Evolutionary conservation across 2,888 invertebrate genomes (phyloP).

Genomic region (Aquatica leii): DNA sequence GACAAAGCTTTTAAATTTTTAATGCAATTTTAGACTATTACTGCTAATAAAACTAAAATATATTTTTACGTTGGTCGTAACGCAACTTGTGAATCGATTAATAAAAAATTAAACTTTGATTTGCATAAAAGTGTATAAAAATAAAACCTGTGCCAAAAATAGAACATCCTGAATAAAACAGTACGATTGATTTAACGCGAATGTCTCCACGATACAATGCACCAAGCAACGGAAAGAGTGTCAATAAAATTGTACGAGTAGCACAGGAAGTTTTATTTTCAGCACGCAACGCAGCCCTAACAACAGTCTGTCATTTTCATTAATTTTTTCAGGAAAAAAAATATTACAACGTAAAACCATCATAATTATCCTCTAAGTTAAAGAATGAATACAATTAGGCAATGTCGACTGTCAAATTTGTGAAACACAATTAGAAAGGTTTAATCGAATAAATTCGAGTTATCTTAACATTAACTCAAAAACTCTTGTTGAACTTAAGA

Average conservation of each 20-base stretch:
- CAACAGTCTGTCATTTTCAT: too few species aligned
- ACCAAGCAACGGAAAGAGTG: constrained; percentile 21
- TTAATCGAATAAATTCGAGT: constrained; percentile 41
- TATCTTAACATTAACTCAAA: constrained; percentile 37
- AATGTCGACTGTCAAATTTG: constrained; percentile 40
- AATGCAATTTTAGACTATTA: too few species aligned
- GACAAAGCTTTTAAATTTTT: too few species aligned
- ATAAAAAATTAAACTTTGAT: too few species aligned
- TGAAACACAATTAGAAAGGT: constrained; percentile 41
- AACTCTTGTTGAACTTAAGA: constrained; percentile 43
- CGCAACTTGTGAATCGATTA: too few species aligned
- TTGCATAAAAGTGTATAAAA: background rate
- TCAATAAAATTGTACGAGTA: constrained; percentile 20
- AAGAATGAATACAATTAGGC: background rate
- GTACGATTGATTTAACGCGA: constrained; percentile 2
- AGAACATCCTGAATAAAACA: background rate
- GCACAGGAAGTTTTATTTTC: constrained; percentile 27
- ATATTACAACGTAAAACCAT: background rate
- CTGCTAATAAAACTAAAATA: too few species aligned
- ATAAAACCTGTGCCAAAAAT: constrained; percentile 1
- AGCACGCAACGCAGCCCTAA: constrained; percentile 12
- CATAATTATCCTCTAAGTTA: background rate
- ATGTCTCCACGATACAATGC: background rate
- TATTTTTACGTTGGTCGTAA: too few species aligned
- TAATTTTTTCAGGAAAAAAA: background rate